Percentiles rank a stretch among this genome's conserved stretches.
Conservation (phyloP, 2,888 invertebrate genomes). For the Leptinotarsa haldemani region DNA sequence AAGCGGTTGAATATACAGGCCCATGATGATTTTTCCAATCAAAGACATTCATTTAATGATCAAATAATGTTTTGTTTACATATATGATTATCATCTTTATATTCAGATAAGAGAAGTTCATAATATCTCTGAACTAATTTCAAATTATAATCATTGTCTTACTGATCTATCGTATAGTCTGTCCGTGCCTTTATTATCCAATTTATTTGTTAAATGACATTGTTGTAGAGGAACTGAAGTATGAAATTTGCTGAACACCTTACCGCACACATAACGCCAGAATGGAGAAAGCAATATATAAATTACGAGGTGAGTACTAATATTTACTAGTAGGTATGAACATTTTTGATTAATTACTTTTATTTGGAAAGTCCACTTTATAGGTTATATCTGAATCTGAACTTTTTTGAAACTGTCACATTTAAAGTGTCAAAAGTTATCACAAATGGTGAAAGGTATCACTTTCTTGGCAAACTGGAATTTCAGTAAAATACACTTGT, state of each 20-base stretch:
- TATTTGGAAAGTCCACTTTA: background rate
- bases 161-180: background rate
- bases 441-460: no score
- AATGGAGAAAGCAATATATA: slow-evolving; percentile 91
- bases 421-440: background rate
- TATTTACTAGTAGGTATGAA: background rate
- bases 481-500: no score
- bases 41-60: slow-evolving; percentile 13
- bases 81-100: slow-evolving; percentile 13
- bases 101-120: slow-evolving; percentile 23
- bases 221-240: background rate
- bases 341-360: no score
- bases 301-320: slow-evolving; percentile 73
- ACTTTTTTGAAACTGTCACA: background rate
- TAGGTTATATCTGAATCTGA: background rate
- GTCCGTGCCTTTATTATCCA: background rate
- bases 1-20: slow-evolving; percentile 7
- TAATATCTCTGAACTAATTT: slow-evolving; percentile 5
- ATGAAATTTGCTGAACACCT: slow-evolving; percentile 95
- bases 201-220: background rate
- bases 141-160: background rate
- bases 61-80: slow-evolving; percentile 24
- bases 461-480: no score
- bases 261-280: slow-evolving; percentile 89
- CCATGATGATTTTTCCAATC: slow-evolving; percentile 8